These are phyloP conservation scores for Mactromeris polynyma DNA, from an alignment of 2,888 invertebrate species.

Conservation along the genomic window DNA sequence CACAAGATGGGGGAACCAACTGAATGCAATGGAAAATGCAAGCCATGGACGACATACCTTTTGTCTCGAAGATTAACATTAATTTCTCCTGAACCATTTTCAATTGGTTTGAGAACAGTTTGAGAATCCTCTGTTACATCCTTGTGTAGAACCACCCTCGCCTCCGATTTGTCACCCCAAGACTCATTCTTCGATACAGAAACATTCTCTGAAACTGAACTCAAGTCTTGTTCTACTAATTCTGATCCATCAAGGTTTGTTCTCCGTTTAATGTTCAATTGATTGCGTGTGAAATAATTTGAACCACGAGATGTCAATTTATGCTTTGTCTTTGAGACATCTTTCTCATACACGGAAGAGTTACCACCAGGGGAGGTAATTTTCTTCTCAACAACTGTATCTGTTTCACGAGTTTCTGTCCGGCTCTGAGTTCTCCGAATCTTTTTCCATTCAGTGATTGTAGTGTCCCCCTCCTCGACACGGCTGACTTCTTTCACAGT, in stretches of 20 bases:
- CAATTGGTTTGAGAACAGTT: slow-evolving; percentile 9
- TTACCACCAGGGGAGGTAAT: slow-evolving; percentile 77
- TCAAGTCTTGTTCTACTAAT: slow-evolving; percentile 77
- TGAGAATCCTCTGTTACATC: slow-evolving; percentile 25
- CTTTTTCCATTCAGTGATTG: slow-evolving; percentile 78
- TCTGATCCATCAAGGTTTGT: slow-evolving; percentile 75
- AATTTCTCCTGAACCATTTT: not conserved
- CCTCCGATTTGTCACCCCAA: slow-evolving; percentile 78
- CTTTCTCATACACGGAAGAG: slow-evolving; percentile 75
- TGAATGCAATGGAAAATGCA: too few species aligned
- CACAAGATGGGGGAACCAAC: too few species aligned
- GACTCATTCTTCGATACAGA: slow-evolving; percentile 79
- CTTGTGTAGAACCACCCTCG: slow-evolving; percentile 63
- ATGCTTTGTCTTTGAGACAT: slow-evolving; percentile 77
- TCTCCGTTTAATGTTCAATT: slow-evolving; percentile 70
- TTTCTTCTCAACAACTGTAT: slow-evolving; percentile 79
- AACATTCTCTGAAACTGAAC: slow-evolving; percentile 77
- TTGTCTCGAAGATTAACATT: not conserved
- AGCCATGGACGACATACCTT: not conserved
- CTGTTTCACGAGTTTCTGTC: slow-evolving; percentile 77
- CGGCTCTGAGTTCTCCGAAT: slow-evolving; percentile 76
- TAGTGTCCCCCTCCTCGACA: slow-evolving; percentile 74
- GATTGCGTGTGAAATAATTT: slow-evolving; percentile 78
- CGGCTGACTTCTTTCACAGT: slow-evolving; percentile 75
- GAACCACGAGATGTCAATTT: slow-evolving; percentile 81